These are phyloP conservation scores for Girardinichthys multiradiatus DNA, from an alignment of 2,113 vertebrate genomes.

Conservation along the genomic window DNA sequence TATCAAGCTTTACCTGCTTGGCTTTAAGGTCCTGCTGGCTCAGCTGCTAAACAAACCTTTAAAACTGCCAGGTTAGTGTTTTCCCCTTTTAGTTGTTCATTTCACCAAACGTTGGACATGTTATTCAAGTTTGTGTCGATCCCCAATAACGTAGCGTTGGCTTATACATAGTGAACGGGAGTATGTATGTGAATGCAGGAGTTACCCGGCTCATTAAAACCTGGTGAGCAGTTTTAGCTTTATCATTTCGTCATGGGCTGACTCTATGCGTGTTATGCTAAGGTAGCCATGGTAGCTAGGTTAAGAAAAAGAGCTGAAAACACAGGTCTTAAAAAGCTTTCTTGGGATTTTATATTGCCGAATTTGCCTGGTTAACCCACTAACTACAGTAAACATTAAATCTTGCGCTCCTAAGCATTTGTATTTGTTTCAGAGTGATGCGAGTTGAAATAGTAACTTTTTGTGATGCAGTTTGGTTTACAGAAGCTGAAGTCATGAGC, in stretches of 20 bases:
- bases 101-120: not conserved
- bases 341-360: not conserved
- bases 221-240: not conserved
- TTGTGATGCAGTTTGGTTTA: slow-evolving; percentile 15
- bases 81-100: not conserved
- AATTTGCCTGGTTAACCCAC: not conserved
- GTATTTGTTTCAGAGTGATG: not conserved
- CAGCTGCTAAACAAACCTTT: slow-evolving; percentile 65
- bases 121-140: not conserved
- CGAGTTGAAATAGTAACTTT: not conserved
- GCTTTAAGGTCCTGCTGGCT: slow-evolving; percentile 61
- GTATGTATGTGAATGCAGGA: too few relatives aligned
- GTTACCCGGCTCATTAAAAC: too few relatives aligned
- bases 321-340: not conserved
- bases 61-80: slow-evolving; percentile 68
- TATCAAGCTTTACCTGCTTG: slow-evolving; percentile 67
- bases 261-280: not conserved
- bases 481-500: not conserved
- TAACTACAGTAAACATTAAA: rapidly evolving
- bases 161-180: not conserved
- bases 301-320: not conserved
- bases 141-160: not conserved
- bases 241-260: not conserved
- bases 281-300: slow-evolving; percentile 14
- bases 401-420: rapidly evolving